A percentile compares a stretch with the other conserved stretches of the same genome.
These are phyloP conservation scores for Rotaria socialis DNA, from an alignment of 2,888 invertebrate species.

Conservation along the genomic window DNA sequence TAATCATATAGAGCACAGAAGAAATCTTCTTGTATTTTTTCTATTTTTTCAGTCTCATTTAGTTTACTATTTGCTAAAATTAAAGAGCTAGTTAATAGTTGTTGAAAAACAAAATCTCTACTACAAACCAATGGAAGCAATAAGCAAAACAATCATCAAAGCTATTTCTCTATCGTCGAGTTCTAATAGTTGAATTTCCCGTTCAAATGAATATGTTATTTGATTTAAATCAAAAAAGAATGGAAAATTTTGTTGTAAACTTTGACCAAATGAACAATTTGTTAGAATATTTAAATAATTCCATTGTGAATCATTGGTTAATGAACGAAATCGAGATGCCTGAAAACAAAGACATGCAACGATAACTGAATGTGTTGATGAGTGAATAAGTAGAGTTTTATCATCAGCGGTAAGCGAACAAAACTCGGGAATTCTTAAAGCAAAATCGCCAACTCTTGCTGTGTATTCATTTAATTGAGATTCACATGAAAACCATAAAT, in stretches of 20 bases:
- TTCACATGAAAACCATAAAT: background rate
- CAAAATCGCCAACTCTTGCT: background rate
- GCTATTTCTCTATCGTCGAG: background rate
- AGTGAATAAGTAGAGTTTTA: background rate
- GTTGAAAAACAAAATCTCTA: too few species aligned
- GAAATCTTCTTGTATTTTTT: slow-evolving; percentile 6
- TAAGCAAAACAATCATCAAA: background rate
- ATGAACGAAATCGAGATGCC: background rate
- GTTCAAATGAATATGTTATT: slow-evolving; percentile 5
- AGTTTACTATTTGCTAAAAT: slow-evolving; percentile 18
- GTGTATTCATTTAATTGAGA: slow-evolving; percentile 17
- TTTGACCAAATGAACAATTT: background rate
- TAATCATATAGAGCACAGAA: slow-evolving; percentile 17
- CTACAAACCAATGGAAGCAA: background rate
- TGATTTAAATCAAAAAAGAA: background rate
- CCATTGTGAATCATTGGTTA: background rate
- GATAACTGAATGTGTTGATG: slow-evolving; percentile 28
- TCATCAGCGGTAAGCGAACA: background rate
- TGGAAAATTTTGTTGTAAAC: background rate
- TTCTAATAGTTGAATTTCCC: slow-evolving; percentile 1
- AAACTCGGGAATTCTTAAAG: background rate
- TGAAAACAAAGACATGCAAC: background rate
- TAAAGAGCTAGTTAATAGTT: background rate
- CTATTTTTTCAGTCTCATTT: background rate
- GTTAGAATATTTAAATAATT: background rate